Evolutionary conservation across 2,797 vertebrate species (phyloP).

Genomic region (Hippopotamyrus pictus): DNA sequence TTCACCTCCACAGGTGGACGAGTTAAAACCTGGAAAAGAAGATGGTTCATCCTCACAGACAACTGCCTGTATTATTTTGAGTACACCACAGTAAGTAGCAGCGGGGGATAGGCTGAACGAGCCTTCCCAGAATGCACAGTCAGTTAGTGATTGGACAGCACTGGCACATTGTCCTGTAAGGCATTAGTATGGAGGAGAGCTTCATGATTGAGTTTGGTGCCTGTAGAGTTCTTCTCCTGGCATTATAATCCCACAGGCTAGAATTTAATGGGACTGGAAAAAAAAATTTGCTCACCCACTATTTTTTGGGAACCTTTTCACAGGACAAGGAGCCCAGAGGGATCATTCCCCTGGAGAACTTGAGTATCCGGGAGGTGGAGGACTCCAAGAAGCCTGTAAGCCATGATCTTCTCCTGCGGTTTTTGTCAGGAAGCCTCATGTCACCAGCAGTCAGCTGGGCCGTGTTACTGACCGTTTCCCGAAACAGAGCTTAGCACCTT

Average conservation of each 20-base stretch:
- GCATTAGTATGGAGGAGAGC: not conserved
- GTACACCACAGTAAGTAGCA: constrained; percentile 80
- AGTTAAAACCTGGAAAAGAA: constrained; percentile 96
- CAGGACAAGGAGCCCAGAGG: constrained; percentile 96
- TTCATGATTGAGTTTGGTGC: not conserved
- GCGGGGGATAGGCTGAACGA: not conserved
- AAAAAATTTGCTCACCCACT: not conserved
- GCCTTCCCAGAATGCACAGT: not conserved
- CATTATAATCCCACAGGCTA: not conserved
- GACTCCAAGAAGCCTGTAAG: constrained; percentile 94
- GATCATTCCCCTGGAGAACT: constrained; percentile 95
- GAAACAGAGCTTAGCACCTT: not conserved
- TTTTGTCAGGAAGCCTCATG: not conserved
- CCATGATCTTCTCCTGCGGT: not conserved
- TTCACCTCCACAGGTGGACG: constrained; percentile 74
- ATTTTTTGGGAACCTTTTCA: not conserved
- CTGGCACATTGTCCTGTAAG: not conserved
- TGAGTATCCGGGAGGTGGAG: constrained; percentile 91
- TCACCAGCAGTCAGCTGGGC: not conserved
- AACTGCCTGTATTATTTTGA: constrained; percentile 99
- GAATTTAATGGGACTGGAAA: not conserved
- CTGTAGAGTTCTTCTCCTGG: not conserved
- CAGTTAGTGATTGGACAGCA: not conserved
- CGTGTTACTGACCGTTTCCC: not conserved
- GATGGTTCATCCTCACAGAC: constrained; percentile 96